These are phyloP conservation scores for Andrena fulva DNA, from an alignment of 2,888 invertebrate genomes.

Conservation along the genomic window DNA sequence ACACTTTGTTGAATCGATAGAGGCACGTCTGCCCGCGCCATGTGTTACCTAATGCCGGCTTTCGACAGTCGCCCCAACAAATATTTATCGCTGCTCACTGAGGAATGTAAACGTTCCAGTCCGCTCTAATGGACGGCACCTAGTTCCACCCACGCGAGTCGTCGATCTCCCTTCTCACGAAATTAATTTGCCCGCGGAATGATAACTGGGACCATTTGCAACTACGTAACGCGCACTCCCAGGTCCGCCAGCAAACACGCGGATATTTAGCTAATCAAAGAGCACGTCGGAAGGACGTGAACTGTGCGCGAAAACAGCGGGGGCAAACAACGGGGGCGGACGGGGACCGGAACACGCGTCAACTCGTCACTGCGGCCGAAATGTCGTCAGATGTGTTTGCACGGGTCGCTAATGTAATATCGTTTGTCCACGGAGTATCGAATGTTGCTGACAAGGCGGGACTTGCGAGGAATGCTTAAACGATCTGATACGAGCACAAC, in stretches of 20 bases:
- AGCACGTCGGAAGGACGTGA: constrained; percentile 35
- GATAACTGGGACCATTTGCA: background rate
- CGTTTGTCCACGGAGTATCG: constrained; percentile 78
- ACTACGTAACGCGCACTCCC: background rate
- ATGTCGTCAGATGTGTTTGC: constrained; percentile 76
- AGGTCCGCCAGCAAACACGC: background rate
- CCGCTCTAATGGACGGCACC: constrained; percentile 59
- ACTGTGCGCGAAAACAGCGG: constrained; percentile 36
- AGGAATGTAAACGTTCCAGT: constrained; percentile 63
- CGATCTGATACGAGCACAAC: background rate
- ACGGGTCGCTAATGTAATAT: constrained; percentile 81
- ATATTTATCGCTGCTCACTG: constrained; percentile 71
- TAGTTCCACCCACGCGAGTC: constrained; percentile 54
- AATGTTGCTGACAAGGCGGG: constrained; percentile 64
- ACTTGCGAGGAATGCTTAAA: constrained; percentile 62
- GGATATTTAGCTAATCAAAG: constrained; percentile 53
- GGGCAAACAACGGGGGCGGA: constrained; percentile 54
- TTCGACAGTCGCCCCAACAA: constrained; percentile 60
- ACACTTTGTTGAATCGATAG: constrained; percentile 69
- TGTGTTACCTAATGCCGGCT: constrained; percentile 75
- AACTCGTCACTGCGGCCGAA: constrained; percentile 65
- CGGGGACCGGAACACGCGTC: constrained; percentile 70
- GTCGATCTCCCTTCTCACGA: background rate
- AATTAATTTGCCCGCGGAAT: constrained; percentile 45
- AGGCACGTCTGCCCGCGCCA: constrained; percentile 61